Base-by-base conservation (phyloP, 1,140 invertebrate genomes). In the Choristoneura fumiferana region DNA sequence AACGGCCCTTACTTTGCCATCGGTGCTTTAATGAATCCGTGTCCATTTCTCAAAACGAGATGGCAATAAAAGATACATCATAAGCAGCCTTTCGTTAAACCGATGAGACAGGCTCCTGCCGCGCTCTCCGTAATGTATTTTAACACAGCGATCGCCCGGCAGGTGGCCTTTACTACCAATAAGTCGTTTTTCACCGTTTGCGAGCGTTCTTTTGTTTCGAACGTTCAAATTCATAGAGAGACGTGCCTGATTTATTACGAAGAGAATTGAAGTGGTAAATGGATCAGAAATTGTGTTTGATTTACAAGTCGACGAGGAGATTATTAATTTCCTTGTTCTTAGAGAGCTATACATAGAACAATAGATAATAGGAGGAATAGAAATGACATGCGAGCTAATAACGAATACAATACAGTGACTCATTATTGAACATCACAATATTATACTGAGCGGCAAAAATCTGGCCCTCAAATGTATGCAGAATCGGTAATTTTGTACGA, bases 151-250 rank as follows among this genome's bases (percentile, higher is more conserved):
- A 49, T 49, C 43, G 17, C 43, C 43, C 43, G 43, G 43, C 43
- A 49, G 43, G 43, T 49, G 43, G 43, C 43, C 43, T 49, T 49
- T 49, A 49, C 29, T 49, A 49, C 43, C 43, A 49, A 49, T 49
- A 49, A 49, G 43, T 49, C 43, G 43, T 49, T 49, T 49, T 49
- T 49, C 43, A 49, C 43, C 43, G 18, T 49, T 49, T 49, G 43
- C 43, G 18, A 49, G 43, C 22, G 22, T 49, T 49, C 43, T 49
- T 49, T 49, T 49, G 43, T 49, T 49, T 49, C 43, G 18, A 33
- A 49, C 43, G 15, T 10, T 18, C 40, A 12, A 18, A 49, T 49
- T 49, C 43, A 49, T n/a, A 49, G 43, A 22, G 18, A 22, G 43
- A 49, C 17, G 43, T 45, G 10, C 14, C 43, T 49, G 43, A 49